Evolutionary conservation across 2,113 vertebrate genomes (phyloP), one percentile per base, ranked within the genome.

Genomic region (Burhinus bistriatus): DNA sequence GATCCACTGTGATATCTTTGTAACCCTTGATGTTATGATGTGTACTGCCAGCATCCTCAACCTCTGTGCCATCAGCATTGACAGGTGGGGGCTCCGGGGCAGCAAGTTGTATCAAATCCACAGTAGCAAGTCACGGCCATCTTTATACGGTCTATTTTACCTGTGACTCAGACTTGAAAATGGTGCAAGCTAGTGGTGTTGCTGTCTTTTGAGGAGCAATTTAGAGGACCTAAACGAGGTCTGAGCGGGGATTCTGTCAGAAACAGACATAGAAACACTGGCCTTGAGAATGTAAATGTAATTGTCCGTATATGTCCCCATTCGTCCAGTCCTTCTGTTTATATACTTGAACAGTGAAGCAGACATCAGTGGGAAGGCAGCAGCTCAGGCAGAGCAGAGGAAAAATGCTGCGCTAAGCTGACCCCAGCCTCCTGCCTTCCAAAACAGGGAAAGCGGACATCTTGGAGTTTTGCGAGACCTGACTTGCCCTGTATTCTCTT

Each of bases 1-100:
- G 97, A 99, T 99, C 98, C 99, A 99, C 98, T 99, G 99, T 97
- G 99, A 99, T 97, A 99, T 99, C 98, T 99, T 99, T 51, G 99
- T 99, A 97, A 99, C 99, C 76, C 98, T 99, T 88, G 99, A 99
- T 30, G 99, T 99, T 92, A 99, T 99, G 99, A 99, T 99, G 99
- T 99, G 99, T 94, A 99, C 99, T 29, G 99, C 99, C 71, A 99
- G 99, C 97, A 99, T 99, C 98, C 98, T 99, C 97, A 99, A 99
- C 98, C 99, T 99, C 85, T 99, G 99, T 93, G 99, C 99, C 97
- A 99, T 99, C 98, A 99, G 99, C 98, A 99, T 99, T 12, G 99
- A 99, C 98, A 99, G 99, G 99, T 99, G 97, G 98, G 98, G 98
- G 82, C 77, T 23, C 72, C 8, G 12, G 7, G 72, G 82, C 40